Conservation (phyloP, 2,797 vertebrate genomes). For the Ceryle rudis region DNA sequence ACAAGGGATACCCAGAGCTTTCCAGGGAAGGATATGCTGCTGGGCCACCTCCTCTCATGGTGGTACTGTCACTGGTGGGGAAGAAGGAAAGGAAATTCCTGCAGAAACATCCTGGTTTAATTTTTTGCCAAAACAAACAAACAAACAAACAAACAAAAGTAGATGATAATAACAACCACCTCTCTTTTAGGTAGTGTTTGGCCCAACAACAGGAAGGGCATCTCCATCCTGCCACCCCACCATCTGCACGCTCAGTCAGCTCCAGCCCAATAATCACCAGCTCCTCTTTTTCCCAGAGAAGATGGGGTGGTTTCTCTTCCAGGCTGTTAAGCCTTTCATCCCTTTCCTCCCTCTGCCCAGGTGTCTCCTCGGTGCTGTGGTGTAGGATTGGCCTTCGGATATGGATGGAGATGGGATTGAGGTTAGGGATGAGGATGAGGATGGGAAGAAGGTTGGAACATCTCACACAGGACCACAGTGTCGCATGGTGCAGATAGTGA, state of each 20-base stretch:
- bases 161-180: neutral
- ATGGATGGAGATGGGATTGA: neutral
- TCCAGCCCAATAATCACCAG: neutral
- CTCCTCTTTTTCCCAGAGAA: neutral
- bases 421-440: neutral
- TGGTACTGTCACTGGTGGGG: neutral
- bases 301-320: neutral
- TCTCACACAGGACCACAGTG: accelerated
- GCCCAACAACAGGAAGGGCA: neutral
- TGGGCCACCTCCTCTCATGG: neutral
- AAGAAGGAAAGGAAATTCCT: neutral
- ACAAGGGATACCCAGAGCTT: neutral
- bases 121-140: neutral
- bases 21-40: neutral
- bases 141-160: too few relatives aligned
- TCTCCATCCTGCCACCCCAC: neutral
- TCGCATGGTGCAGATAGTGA: neutral
- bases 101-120: neutral
- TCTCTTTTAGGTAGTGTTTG: neutral
- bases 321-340: neutral
- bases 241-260: accelerated
- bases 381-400: neutral
- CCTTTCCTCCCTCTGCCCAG: neutral
- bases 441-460: neutral
- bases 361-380: neutral